phyloP scores from a whole-genome alignment of 2,888 invertebrate genomes.

The Serripes groenlandicus region DNA sequence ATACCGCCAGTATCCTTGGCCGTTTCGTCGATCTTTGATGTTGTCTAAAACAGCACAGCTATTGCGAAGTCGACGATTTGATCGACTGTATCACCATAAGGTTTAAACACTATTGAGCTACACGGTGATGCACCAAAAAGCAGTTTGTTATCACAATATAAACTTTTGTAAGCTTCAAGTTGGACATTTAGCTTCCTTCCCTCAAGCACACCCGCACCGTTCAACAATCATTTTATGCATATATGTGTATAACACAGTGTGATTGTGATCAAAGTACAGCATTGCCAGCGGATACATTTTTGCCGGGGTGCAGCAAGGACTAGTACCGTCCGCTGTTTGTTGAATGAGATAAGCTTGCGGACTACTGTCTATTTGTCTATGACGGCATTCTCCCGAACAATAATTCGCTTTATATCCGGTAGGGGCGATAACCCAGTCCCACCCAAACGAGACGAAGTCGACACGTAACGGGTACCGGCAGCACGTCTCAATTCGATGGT shows the following conservation, averaged over 20 bases:
- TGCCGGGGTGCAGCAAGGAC: slow-evolving; percentile 97
- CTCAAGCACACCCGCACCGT: slow-evolving; percentile 77
- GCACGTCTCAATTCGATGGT: slow-evolving; percentile 93
- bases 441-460: slow-evolving; percentile 97
- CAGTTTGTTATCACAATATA: slow-evolving; percentile 33
- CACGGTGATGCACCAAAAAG: slow-evolving; percentile 32
- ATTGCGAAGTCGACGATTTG: not conserved
- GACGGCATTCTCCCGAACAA: slow-evolving; percentile 97
- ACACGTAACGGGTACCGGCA: slow-evolving; percentile 97
- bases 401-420: slow-evolving; percentile 98
- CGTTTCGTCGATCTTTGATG: slow-evolving; percentile 2
- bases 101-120: slow-evolving; percentile 15
- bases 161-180: slow-evolving; percentile 1
- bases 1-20: slow-evolving; percentile 9
- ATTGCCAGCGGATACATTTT: slow-evolving; percentile 94
- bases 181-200: not conserved
- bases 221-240: slow-evolving; percentile 81
- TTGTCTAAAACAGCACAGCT: not conserved
- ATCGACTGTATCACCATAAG: not conserved
- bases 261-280: slow-evolving; percentile 95
- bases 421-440: slow-evolving; percentile 99
- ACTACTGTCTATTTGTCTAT: slow-evolving; percentile 94
- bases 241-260: slow-evolving; percentile 89
- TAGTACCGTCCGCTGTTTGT: slow-evolving; percentile 90
- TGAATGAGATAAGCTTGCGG: slow-evolving; percentile 96